Evolutionary conservation across 2,888 invertebrate species (phyloP).

Genomic region (Nymphalis polychloros): DNA sequence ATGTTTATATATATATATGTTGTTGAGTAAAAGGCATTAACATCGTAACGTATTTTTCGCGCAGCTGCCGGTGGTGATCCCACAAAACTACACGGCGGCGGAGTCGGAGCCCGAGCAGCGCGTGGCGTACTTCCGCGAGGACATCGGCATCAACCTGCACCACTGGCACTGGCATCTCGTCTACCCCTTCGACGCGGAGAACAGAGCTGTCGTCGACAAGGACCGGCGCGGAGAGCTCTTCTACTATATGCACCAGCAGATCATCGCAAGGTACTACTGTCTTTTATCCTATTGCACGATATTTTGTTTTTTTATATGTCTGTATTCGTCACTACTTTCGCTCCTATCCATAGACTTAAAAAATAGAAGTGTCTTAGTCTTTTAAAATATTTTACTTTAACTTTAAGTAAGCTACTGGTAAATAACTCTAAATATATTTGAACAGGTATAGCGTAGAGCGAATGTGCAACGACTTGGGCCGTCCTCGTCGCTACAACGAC

Average conservation of each 20-base stretch:
- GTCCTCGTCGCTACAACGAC: constrained; percentile 84
- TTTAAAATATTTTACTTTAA: no score
- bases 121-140: constrained; percentile 92
- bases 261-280: constrained; percentile 79
- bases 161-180: constrained; percentile 97
- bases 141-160: constrained; percentile 91
- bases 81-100: constrained; percentile 88
- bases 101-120: constrained; percentile 89
- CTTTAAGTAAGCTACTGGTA: no score
- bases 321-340: constrained; percentile 50
- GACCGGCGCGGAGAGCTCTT: constrained; percentile 90
- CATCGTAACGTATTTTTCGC: neutral
- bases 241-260: constrained; percentile 90
- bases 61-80: constrained; percentile 85
- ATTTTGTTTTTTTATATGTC: constrained; percentile 54
- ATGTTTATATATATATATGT: no score
- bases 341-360: no score
- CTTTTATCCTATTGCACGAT: no score
- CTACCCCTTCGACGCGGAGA: constrained; percentile 87
- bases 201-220: constrained; percentile 83
- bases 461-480: constrained; percentile 85
- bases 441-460: constrained; percentile 88
- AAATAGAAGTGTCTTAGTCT: no score
- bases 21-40: no score
- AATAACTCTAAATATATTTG: constrained; percentile 65